Evolutionary conservation across 2,888 invertebrate species (phyloP), one percentile per base, ranked within the genome.

Genomic region (Caenorhabditis sp.): DNA sequence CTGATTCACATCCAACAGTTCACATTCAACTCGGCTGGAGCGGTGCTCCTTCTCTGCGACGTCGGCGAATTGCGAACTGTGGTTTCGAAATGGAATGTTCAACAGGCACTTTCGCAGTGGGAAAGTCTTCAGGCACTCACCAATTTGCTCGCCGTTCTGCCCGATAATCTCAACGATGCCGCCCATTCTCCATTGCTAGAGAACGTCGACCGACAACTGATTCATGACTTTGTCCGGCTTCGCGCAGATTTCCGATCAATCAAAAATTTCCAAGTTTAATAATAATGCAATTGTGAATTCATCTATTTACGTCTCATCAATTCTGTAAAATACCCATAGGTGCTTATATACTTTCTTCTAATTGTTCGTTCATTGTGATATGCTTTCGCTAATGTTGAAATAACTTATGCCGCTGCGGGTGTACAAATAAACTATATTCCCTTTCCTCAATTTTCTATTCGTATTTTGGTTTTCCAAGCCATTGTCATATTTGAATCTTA

Each of bases 21-120:
- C 79, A 72, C 74, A 26, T 91, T 88, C 79, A 90, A 89, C 65
- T 85, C 87, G n/a, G 83, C 89, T 22, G 96, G 98, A 70, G 98
- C 98, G 0, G 97, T 99, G 96, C 95, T 97, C 92, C 96, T 96
- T 1, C 97, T 99, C 88, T 98, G 97, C 93, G 99, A 99, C 94
- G 96, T 99, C 87, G 97, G 97, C 91, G 98, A 98, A 93, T 98
- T 98, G 92, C 94, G 76, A 64, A 68, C 78, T 20, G 67, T 82
- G 20, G 65, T 87, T 5, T 80, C 78, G 2, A 64, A 79, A 44
- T 87, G 87, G 87, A 78, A 74, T 26, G 77, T 79, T n/a, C 78
- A 77, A 44, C 40, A 64, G 24, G 78, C 82, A 8, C 26, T 74
- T 5, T 44, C 67, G 2, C 82, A 82, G 64, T 82, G 82, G 82